Percentiles rank a stretch among this genome's conserved stretches.
Evolutionary conservation across 2,888 invertebrate genomes (phyloP).

Genomic region (Pristionchus fissidentatus): DNA sequence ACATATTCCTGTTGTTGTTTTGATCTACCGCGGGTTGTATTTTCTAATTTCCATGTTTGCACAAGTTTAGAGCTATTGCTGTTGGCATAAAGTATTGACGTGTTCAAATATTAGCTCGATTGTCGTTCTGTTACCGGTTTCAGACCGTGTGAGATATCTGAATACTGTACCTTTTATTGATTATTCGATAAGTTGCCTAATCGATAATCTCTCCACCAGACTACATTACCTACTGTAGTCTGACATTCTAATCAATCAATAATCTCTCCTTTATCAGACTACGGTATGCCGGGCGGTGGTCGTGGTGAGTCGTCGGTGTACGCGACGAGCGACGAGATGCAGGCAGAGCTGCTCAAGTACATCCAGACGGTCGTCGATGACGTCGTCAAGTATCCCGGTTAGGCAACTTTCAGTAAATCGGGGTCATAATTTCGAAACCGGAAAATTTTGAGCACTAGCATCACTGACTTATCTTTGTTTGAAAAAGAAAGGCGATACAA

Average conservation of each 20-base stretch:
- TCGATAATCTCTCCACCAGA: background rate
- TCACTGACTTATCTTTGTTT: no score
- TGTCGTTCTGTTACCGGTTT: background rate
- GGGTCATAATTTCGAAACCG: background rate
- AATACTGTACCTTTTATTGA: no score
- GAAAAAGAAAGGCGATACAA: background rate
- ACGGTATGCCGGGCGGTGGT: background rate
- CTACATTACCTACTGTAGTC: background rate
- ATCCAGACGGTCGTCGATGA: background rate
- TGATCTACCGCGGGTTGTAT: background rate
- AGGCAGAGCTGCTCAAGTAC: background rate
- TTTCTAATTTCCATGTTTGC: background rate
- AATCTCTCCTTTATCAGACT: no score
- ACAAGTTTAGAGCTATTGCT: background rate
- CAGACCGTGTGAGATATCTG: background rate
- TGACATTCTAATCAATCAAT: background rate
- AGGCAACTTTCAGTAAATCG: background rate
- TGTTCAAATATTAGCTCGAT: background rate
- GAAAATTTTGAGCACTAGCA: background rate
- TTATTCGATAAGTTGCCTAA: no score
- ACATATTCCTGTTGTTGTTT: background rate
- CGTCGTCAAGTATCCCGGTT: background rate
- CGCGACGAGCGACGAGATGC: background rate
- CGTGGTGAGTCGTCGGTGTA: background rate
- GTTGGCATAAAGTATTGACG: background rate